Conservation (phyloP, 2,113 vertebrate genomes). For the Centropus unirufus region DNA sequence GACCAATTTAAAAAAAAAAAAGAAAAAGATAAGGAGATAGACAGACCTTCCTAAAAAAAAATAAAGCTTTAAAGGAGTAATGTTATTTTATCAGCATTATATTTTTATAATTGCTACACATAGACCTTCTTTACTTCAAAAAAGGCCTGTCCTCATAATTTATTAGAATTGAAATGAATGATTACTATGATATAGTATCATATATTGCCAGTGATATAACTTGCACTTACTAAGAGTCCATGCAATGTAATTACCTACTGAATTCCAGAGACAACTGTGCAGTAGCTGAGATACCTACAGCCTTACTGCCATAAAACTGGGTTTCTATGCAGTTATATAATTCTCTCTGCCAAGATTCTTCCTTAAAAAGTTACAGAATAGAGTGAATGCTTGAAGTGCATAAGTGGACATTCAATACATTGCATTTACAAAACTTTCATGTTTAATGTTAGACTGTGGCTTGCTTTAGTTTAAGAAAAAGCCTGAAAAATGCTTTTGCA, state of each 20-base stretch:
- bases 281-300: neutral
- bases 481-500: neutral
- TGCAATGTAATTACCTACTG: neutral
- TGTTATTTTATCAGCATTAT: neutral
- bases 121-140: neutral
- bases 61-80: neutral
- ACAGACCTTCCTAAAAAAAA: neutral
- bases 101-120: neutral
- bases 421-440: neutral
- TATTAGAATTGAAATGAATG: neutral
- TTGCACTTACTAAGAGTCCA: neutral
- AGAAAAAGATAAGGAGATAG: neutral
- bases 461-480: neutral
- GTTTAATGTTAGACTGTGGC: neutral
- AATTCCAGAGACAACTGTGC: neutral
- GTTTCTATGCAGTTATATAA: neutral
- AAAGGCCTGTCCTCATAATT: neutral
- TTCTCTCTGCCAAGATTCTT: neutral
- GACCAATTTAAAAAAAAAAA: neutral
- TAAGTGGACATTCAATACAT: rapidly evolving
- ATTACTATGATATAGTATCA: neutral
- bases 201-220: neutral
- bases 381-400: neutral
- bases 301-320: neutral
- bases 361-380: neutral